Evolutionary conservation across 2,113 vertebrate genomes (phyloP).

Genomic region (Tachysurus vachellii): DNA sequence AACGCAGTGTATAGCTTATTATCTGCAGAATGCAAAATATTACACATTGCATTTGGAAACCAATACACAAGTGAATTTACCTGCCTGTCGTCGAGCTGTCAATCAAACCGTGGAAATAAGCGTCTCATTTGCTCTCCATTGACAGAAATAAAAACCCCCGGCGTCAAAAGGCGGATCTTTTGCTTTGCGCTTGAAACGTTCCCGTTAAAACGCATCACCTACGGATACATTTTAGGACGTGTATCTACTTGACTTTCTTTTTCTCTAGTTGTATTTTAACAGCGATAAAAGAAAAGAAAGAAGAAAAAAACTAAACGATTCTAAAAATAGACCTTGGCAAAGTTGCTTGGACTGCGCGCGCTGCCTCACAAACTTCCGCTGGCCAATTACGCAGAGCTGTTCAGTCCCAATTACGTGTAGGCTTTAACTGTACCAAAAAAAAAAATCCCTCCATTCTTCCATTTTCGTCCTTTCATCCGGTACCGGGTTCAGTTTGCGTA

Average conservation of each 20-base stretch:
- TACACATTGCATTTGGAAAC: neutral
- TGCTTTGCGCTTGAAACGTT: constrained; percentile 60
- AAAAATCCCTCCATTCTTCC: constrained; percentile 23
- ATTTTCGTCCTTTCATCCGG: constrained; percentile 21
- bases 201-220: constrained; percentile 62
- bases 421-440: neutral
- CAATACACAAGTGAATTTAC: neutral
- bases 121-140: constrained; percentile 75
- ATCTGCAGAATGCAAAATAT: neutral
- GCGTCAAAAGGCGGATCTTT: constrained; percentile 61
- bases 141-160: constrained; percentile 58
- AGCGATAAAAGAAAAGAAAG: neutral
- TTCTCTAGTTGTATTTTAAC: neutral
- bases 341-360: constrained; percentile 63
- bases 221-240: neutral
- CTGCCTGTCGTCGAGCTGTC: constrained; percentile 74
- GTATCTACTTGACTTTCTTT: neutral
- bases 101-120: constrained; percentile 66
- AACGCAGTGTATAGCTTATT: neutral
- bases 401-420: constrained; percentile 13
- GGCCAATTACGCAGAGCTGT: constrained; percentile 25
- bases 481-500: constrained; percentile 3
- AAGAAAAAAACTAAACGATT: constrained; percentile 20
- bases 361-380: constrained; percentile 45
- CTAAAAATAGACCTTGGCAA: constrained; percentile 59